These are phyloP conservation scores for Sinelater perroti DNA, from an alignment of 2,888 invertebrate genomes.

Conservation along the genomic window DNA sequence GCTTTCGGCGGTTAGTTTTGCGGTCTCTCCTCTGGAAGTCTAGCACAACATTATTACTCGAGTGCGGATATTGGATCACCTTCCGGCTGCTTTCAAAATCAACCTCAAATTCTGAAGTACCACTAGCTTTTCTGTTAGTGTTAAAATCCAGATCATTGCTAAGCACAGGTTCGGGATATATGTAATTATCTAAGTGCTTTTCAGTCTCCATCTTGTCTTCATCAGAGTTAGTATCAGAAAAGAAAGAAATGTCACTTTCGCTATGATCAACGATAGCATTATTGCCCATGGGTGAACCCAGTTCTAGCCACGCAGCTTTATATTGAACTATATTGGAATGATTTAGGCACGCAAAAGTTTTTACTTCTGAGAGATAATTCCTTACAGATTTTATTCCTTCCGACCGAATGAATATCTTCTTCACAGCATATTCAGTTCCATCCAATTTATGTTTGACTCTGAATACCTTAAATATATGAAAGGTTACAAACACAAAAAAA, in stretches of 20 bases:
- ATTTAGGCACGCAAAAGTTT: constrained; percentile 79
- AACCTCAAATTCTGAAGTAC: constrained; percentile 55
- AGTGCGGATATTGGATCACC: constrained; percentile 39
- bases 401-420: constrained; percentile 75
- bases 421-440: constrained; percentile 80
- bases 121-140: constrained; percentile 28
- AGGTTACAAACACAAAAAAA: constrained; percentile 9
- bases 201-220: constrained; percentile 6
- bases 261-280: constrained; percentile 28
- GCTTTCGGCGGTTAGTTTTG: constrained; percentile 42
- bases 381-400: constrained; percentile 70
- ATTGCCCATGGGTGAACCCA: constrained; percentile 56
- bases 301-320: constrained; percentile 85
- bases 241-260: constrained; percentile 14
- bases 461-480: constrained; percentile 58
- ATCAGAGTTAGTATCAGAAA: constrained; percentile 19
- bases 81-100: constrained; percentile 40
- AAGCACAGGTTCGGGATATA: constrained; percentile 37
- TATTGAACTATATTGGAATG: constrained; percentile 85
- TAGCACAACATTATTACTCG: constrained; percentile 23
- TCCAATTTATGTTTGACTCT: constrained; percentile 79
- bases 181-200: constrained; percentile 36
- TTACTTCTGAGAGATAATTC: constrained; percentile 78
- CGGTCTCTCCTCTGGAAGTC: constrained; percentile 11
- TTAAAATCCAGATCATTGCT: constrained; percentile 23